phyloP scores from a whole-genome alignment of 2,797 vertebrate genomes.

The Rhinogobio ventralis region DNA sequence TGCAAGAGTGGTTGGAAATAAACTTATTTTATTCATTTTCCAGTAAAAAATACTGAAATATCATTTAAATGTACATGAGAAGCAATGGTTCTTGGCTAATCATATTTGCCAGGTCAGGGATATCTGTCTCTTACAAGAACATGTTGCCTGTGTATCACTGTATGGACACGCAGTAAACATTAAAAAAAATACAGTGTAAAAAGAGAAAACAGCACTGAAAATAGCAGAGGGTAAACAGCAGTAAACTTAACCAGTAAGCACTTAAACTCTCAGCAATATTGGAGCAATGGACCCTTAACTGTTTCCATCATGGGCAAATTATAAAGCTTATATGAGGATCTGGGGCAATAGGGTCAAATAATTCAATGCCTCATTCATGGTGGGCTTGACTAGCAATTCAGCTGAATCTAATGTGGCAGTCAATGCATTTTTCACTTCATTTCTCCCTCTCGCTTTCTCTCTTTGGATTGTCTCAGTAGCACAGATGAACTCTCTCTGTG shows the following conservation, averaged over 20 bases:
- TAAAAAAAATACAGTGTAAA: not conserved
- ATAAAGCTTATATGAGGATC: slow-evolving; percentile 49
- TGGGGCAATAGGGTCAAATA: slow-evolving; percentile 61
- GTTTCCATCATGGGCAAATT: slow-evolving; percentile 39
- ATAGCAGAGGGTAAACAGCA: not conserved
- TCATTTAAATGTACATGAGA: not conserved
- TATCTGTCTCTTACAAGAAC: not conserved
- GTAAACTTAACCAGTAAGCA: slow-evolving; percentile 54
- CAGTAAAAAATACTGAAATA: not conserved
- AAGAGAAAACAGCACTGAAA: not conserved
- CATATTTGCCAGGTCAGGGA: not conserved
- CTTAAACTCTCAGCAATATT: slow-evolving; percentile 44
- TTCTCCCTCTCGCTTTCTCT: slow-evolving; percentile 58
- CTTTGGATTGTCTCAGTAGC: slow-evolving; percentile 22
- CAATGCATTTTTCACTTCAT: slow-evolving; percentile 72
- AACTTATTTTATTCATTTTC: not conserved
- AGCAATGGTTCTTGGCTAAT: no score
- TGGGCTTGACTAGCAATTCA: slow-evolving; percentile 72
- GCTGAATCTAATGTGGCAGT: slow-evolving; percentile 68
- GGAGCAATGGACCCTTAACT: slow-evolving; percentile 50
- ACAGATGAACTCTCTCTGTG: slow-evolving; percentile 14
- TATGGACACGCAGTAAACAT: no score
- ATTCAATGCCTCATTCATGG: slow-evolving; percentile 57
- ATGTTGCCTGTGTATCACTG: no score
- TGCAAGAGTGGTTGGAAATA: not conserved